Base-by-base conservation (phyloP, 1,140 invertebrate species). In the Tetraneura akinire region DNA sequence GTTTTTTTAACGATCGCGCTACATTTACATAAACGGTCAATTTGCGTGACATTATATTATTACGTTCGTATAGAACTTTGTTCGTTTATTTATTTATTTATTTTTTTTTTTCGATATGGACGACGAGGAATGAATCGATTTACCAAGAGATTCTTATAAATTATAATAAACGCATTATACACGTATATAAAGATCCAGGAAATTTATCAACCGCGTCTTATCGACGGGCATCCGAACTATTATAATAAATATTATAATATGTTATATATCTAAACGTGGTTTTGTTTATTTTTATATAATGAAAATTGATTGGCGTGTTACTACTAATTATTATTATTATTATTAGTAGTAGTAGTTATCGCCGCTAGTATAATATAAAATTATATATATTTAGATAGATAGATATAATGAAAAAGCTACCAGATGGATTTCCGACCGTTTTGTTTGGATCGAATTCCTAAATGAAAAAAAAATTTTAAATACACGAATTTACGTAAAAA, bases 231-330 rank as follows among this genome's bases (percentile, higher is more conserved):
- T 37, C 45, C 45, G 45, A 70, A n/a, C n/a, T n/a, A n/a, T n/a
- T n/a, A n/a, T n/a, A n/a, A n/a, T n/a, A n/a, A n/a, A n/a, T n/a
- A n/a, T n/a, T n/a, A n/a, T n/a, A n/a, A n/a, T n/a, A n/a, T n/a
- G n/a, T n/a, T n/a, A n/a, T n/a, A n/a, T n/a, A n/a, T n/a, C n/a
- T n/a, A n/a, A n/a, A n/a, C 8, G 32, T 51, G 26, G 66, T 18
- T 71, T 18, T 71, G 29, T 71, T n/a, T n/a, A n/a, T n/a, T n/a
- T n/a, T n/a, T n/a, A n/a, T n/a, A n/a, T 71, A 71, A 71, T 71
- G 68, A 71, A 71, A 71, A 71, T 71, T 71, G 68, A 71, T 71
- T 45, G 51, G 68, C n/a, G n/a, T n/a, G n/a, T n/a, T 51, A 37
- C 3, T 71, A 71, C 68, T 51, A 71, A 71, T 71, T 71, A 68